Percentiles rank a stretch among this genome's conserved stretches.
Evolutionary conservation across 2,888 invertebrate species (phyloP).

Genomic region (Megaustenia siamemsis): DNA sequence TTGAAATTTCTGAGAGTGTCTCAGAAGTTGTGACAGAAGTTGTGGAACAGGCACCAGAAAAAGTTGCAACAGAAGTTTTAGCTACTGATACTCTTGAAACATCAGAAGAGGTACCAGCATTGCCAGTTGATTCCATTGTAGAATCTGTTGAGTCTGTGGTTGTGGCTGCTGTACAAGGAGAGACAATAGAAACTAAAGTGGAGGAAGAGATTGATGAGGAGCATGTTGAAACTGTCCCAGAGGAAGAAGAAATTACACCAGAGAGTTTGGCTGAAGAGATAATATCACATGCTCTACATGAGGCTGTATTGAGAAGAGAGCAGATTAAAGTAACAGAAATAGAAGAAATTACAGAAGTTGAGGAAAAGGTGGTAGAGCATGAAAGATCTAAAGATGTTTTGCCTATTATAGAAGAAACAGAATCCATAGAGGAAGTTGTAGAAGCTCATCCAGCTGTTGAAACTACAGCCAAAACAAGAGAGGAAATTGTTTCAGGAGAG

Average conservation of each 20-base stretch:
- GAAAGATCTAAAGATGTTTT: not conserved
- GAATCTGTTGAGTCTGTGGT: constrained; percentile 39
- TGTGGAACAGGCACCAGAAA: constrained; percentile 38
- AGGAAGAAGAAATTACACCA: constrained; percentile 9
- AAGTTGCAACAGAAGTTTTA: not conserved
- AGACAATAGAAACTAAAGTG: constrained; percentile 39
- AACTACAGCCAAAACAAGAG: constrained; percentile 64
- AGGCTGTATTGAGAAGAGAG: constrained; percentile 32
- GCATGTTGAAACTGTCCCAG: constrained; percentile 34
- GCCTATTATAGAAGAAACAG: constrained; percentile 21
- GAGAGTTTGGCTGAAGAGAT: constrained; percentile 32
- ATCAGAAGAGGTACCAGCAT: constrained; percentile 14
- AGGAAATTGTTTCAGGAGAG: constrained; percentile 82
- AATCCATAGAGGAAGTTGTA: constrained; percentile 60
- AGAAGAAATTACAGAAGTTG: constrained; percentile 46
- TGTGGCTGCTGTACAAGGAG: constrained; percentile 49
- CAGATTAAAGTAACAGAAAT: constrained; percentile 47
- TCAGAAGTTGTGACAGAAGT: constrained; percentile 44
- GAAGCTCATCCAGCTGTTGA: constrained; percentile 54
- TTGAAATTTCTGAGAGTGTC: constrained; percentile 43
- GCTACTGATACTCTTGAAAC: constrained; percentile 16
- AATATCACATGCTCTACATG: constrained; percentile 42
- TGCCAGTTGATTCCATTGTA: constrained; percentile 28
- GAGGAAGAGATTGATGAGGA: not conserved
- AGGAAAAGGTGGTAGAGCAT: constrained; percentile 13